Evolutionary conservation across 2,888 invertebrate genomes (phyloP).

Genomic region (Drosophila merina): DNA sequence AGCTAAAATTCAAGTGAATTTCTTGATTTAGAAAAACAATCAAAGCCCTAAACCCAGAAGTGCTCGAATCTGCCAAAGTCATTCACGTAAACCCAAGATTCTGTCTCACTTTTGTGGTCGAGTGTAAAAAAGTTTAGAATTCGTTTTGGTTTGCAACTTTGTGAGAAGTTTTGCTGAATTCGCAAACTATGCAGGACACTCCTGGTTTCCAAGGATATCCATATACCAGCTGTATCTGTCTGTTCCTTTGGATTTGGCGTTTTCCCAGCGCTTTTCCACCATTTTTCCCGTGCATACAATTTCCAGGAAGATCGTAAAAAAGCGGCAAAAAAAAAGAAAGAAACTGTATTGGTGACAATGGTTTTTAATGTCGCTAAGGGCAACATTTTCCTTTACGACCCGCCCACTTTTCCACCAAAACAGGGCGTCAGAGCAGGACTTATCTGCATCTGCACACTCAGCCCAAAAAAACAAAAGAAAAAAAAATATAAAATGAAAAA

Average conservation of each 20-base stretch:
- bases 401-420: not conserved
- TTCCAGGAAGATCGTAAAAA: conserved; percentile 15
- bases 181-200: not conserved
- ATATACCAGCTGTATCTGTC: not conserved
- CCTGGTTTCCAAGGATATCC: not conserved
- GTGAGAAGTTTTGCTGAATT: conserved; percentile 12
- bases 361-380: conserved; percentile 20
- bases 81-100: not conserved
- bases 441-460: conserved; percentile 36
- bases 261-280: not conserved
- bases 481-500: conserved; percentile 3
- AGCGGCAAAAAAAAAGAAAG: not conserved
- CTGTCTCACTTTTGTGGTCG: not conserved
- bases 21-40: not conserved
- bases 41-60: not conserved
- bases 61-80: not conserved
- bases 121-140: conserved; percentile 6
- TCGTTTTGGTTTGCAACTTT: conserved; percentile 3
- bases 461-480: not conserved
- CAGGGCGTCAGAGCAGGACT: conserved; percentile 6
- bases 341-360: conserved; percentile 16
- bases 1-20: not conserved
- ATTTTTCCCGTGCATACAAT: conserved; percentile 16
- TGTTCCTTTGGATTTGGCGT: not conserved
- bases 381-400: conserved; percentile 43